These are phyloP conservation scores for Sitophilus oryzae DNA, from an alignment of 1,140 invertebrate genomes.

Conservation along the genomic window DNA sequence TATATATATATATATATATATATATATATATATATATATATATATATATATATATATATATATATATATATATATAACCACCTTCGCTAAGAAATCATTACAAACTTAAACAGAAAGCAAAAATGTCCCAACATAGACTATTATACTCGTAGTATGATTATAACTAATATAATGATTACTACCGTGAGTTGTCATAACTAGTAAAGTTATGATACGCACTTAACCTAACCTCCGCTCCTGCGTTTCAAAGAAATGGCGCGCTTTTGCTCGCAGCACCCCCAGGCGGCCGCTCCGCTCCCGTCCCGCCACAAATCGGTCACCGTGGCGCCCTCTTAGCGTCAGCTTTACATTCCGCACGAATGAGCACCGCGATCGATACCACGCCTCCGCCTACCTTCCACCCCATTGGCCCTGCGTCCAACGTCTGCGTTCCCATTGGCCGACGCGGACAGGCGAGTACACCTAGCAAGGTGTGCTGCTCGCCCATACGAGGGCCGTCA, in stretches of 20 bases:
- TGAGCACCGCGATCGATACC: slow-evolving; percentile 40
- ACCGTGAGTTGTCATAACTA: no score
- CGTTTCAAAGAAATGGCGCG: slow-evolving; percentile 24
- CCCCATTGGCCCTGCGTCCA: slow-evolving; percentile 30
- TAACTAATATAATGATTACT: no score
- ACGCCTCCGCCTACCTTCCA: slow-evolving; percentile 22
- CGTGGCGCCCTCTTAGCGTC: slow-evolving; percentile 41
- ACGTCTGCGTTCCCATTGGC: slow-evolving; percentile 28
- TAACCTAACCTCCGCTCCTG: not conserved
- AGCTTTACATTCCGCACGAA: slow-evolving; percentile 39
- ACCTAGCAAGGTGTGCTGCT: slow-evolving; percentile 37
- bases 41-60: no score
- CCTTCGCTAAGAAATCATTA: no score
- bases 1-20: no score
- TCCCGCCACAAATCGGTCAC: slow-evolving; percentile 13
- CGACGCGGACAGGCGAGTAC: slow-evolving; percentile 33
- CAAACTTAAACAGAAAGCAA: no score
- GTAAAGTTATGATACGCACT: no score
- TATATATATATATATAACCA: no score
- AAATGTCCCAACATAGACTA: no score
- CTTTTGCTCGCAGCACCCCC: slow-evolving; percentile 30
- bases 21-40: no score
- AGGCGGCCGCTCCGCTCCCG: slow-evolving; percentile 25
- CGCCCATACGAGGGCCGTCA: slow-evolving; percentile 25
- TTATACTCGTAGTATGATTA: no score